phyloP scores from a whole-genome alignment of 2,888 invertebrate species.

The Scaptomyza reducta region DNA sequence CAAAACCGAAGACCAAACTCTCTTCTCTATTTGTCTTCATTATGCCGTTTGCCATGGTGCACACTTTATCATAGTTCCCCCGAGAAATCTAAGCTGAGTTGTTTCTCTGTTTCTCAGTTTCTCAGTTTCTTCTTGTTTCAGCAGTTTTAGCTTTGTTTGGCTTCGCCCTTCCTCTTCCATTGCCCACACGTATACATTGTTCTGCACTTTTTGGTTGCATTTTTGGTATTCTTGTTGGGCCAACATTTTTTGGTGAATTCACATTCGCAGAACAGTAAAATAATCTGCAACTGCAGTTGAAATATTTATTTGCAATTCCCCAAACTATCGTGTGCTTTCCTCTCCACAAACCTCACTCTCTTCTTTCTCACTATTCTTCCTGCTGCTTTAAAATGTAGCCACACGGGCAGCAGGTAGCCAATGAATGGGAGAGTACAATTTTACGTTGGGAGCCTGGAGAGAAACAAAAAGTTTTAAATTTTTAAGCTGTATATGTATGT shows the following conservation, averaged over 20 bases:
- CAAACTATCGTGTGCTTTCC: slow-evolving; percentile 63
- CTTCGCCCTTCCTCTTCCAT: slow-evolving; percentile 12
- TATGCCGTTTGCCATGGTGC: slow-evolving; percentile 48
- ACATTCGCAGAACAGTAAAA: slow-evolving; percentile 53
- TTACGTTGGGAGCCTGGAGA: slow-evolving; percentile 9
- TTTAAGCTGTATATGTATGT: slow-evolving; percentile 34
- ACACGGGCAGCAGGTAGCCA: slow-evolving; percentile 40
- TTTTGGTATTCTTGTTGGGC: slow-evolving; percentile 24
- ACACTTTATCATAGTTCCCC: slow-evolving; percentile 68
- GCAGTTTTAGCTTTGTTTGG: slow-evolving; percentile 55
- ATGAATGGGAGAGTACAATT: slow-evolving; percentile 7
- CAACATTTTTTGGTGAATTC: slow-evolving; percentile 37
- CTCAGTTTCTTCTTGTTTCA: slow-evolving; percentile 40
- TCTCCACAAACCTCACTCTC: background rate
- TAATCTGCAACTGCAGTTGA: slow-evolving; percentile 80
- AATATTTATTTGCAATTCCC: slow-evolving; percentile 82
- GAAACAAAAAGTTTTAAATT: slow-evolving; percentile 47
- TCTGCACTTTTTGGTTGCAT: background rate
- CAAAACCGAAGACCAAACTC: slow-evolving; percentile 28
- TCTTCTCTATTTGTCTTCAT: slow-evolving; percentile 66
- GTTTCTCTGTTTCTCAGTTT: slow-evolving; percentile 20
- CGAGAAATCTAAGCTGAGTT: slow-evolving; percentile 71
- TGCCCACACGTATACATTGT: slow-evolving; percentile 15
- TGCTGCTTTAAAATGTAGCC: slow-evolving; percentile 7
- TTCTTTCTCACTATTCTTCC: background rate